Percentiles rank a stretch among this genome's conserved stretches.
Evolutionary conservation across 2,797 vertebrate species (phyloP).

Genomic region (Betta splendens): DNA sequence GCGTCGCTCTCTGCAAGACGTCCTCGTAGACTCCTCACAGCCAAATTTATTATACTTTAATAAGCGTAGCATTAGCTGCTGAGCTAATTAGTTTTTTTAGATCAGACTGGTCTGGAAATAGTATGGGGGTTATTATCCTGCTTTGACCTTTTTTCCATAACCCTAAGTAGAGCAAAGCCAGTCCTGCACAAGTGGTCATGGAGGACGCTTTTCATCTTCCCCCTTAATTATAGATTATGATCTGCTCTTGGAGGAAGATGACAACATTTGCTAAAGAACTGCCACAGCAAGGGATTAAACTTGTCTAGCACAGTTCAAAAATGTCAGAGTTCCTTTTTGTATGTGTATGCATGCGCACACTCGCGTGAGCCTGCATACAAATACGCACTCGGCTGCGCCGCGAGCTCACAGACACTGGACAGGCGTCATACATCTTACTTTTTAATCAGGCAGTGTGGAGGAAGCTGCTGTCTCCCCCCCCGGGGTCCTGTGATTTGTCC

Average conservation of each 20-base stretch:
- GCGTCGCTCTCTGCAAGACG: slow-evolving; percentile 31
- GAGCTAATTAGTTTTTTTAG: slow-evolving; percentile 57
- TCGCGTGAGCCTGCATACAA: not conserved
- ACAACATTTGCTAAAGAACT: slow-evolving; percentile 5
- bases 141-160: slow-evolving; percentile 51
- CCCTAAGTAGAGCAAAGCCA: slow-evolving; percentile 47
- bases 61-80: slow-evolving; percentile 49
- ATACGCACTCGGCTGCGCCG: slow-evolving; percentile 31
- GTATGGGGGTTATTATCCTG: slow-evolving; percentile 49
- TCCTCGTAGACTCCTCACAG: slow-evolving; percentile 54
- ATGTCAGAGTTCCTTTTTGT: not conserved
- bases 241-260: slow-evolving; percentile 1
- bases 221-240: slow-evolving; percentile 33
- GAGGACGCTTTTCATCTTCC: slow-evolving; percentile 13
- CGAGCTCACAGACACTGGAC: slow-evolving; percentile 21
- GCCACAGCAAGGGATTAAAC: slow-evolving; percentile 1
- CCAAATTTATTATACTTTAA: slow-evolving; percentile 61
- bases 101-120: slow-evolving; percentile 66
- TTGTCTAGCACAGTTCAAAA: slow-evolving; percentile 20
- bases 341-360: not conserved
- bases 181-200: slow-evolving; percentile 16
- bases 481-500: slow-evolving; percentile 67
- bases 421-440: slow-evolving; percentile 56
- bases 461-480: slow-evolving; percentile 39
- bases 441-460: slow-evolving; percentile 64